Conservation (phyloP, 1,140 invertebrate genomes). For the Meteorus sp. region DNA sequence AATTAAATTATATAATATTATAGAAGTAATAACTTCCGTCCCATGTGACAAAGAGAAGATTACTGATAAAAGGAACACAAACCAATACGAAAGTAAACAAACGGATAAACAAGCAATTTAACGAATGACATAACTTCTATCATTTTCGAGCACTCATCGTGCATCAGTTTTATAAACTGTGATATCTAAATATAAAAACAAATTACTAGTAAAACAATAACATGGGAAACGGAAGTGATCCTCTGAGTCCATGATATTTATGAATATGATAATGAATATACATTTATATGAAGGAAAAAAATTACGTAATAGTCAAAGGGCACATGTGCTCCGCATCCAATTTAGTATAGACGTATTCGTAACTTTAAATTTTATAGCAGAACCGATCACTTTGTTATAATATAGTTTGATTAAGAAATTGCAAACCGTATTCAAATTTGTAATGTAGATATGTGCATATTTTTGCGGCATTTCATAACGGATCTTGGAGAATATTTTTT, state of each 20-base stretch:
- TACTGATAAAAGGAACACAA: background rate
- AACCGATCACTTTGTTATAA: too few relatives aligned
- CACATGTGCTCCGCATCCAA: background rate
- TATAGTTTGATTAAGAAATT: too few relatives aligned
- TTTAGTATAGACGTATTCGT: too few relatives aligned
- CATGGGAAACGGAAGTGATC: conserved; percentile 4
- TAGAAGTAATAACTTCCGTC: conserved; percentile 1
- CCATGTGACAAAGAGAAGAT: too few relatives aligned
- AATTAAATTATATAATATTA: conserved; percentile 27
- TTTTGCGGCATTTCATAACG: too few relatives aligned
- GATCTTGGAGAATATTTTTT: too few relatives aligned
- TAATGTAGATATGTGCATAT: too few relatives aligned
- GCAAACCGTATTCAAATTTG: too few relatives aligned
- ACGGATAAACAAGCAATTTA: background rate
- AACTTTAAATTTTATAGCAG: too few relatives aligned
- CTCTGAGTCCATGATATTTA: background rate
- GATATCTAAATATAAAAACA: conserved; percentile 43
- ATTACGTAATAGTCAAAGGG: background rate
- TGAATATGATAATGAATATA: background rate
- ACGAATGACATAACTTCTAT: too few relatives aligned
- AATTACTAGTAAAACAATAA: conserved; percentile 1
- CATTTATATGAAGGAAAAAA: background rate
- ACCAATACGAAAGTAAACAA: conserved; percentile 15
- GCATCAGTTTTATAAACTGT: conserved; percentile 53
- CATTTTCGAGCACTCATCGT: conserved; percentile 35